Evolutionary conservation across 2,888 invertebrate species (phyloP).

Genomic region (Drosophila nr. perissopoda): DNA sequence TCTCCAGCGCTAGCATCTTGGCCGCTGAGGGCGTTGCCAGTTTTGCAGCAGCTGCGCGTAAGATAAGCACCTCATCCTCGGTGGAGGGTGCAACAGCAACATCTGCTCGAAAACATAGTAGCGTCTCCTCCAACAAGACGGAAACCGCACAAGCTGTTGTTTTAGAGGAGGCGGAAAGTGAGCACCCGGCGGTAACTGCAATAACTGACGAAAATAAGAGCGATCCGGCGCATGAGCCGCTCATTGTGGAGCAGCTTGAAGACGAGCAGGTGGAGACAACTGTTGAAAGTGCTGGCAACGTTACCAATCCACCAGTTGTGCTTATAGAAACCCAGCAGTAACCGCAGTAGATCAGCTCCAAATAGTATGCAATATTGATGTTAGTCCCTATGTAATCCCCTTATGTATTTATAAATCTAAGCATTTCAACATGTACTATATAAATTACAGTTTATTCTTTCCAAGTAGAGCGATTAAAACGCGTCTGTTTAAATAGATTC

Average conservation of each 20-base stretch:
- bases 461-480: conserved; percentile 53
- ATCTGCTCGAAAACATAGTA: conserved; percentile 58
- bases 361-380: conserved; percentile 60
- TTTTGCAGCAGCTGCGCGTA: conserved; percentile 78
- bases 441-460: conserved; percentile 51
- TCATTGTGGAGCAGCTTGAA: background rate
- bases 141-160: conserved; percentile 41
- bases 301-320: conserved; percentile 27
- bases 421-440: conserved; percentile 60
- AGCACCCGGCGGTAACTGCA: background rate
- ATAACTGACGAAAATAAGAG: background rate
- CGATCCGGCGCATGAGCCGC: background rate
- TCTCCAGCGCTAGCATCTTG: conserved; percentile 91
- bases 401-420: conserved; percentile 67
- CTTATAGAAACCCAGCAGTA: conserved; percentile 6
- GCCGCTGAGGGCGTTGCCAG: conserved; percentile 84
- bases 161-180: conserved; percentile 29
- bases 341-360: conserved; percentile 11
- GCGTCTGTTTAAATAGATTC: conserved; percentile 15
- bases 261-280: background rate
- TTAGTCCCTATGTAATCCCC: conserved; percentile 38
- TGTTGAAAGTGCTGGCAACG: background rate
- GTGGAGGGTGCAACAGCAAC: conserved; percentile 40
- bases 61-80: conserved; percentile 78
- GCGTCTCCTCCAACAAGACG: conserved; percentile 60